A percentile compares a stretch with the other conserved stretches of the same genome.
Conservation (phyloP, 2,888 invertebrate genomes). For the Lamellibrachia columna region DNA sequence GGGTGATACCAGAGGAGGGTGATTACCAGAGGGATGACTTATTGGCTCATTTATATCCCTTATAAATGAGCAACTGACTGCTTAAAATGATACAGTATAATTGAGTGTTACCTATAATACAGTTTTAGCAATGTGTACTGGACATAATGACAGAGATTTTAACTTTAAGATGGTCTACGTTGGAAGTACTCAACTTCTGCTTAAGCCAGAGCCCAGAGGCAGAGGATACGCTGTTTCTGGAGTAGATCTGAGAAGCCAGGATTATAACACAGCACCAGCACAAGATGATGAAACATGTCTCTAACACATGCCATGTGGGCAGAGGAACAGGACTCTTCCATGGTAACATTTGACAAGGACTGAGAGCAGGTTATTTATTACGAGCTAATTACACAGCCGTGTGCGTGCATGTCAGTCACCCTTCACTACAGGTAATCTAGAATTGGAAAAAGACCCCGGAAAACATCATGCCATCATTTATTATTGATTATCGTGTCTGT, state of each 20-base stretch:
- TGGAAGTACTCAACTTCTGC: too few relatives aligned
- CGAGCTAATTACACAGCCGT: background rate
- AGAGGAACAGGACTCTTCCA: background rate
- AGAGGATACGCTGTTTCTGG: too few relatives aligned
- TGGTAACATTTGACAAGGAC: background rate
- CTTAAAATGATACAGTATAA: background rate
- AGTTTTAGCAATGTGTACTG: too few relatives aligned
- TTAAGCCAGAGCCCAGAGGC: too few relatives aligned
- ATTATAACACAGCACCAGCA: too few relatives aligned
- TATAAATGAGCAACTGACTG: background rate
- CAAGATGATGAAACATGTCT: background rate
- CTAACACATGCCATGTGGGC: background rate
- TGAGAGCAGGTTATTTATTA: background rate
- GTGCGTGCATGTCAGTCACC: background rate
- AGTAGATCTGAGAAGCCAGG: too few relatives aligned
- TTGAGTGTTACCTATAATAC: background rate
- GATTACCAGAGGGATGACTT: background rate
- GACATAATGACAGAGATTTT: too few relatives aligned
- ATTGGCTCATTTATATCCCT: background rate
- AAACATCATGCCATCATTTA: background rate
- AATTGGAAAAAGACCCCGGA: background rate
- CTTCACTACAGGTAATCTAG: conserved; percentile 6
- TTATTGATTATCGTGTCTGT: background rate
- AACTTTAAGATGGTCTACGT: too few relatives aligned
- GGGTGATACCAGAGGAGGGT: background rate